Evolutionary conservation across 2,797 vertebrate genomes (phyloP).

Genomic region (Falco novaeseelandiae): DNA sequence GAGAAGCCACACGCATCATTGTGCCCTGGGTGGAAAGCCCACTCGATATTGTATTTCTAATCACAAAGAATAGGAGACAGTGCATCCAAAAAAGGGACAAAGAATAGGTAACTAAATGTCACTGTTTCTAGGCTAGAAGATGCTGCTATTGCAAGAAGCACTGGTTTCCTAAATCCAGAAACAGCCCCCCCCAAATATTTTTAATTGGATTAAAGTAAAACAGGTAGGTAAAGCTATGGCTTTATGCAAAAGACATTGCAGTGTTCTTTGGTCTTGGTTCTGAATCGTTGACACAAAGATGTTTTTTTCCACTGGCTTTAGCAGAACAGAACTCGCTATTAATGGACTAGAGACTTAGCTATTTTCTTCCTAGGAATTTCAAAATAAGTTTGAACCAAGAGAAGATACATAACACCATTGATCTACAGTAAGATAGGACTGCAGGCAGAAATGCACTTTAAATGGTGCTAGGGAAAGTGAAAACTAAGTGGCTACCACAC

Average conservation of each 20-base stretch:
- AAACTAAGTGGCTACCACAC: background rate
- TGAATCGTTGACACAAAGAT: background rate
- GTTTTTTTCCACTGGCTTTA: background rate
- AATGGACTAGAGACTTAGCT: background rate
- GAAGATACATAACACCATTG: background rate
- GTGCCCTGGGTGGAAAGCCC: background rate
- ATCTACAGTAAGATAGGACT: background rate
- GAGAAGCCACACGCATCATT: background rate
- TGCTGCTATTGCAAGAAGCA: background rate
- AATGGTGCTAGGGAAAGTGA: background rate
- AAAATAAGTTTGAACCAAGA: background rate
- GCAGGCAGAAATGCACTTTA: background rate
- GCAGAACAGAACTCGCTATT: background rate
- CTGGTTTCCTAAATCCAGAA: background rate
- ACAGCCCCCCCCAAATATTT: background rate
- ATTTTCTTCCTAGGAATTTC: background rate
- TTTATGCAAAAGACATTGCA: background rate
- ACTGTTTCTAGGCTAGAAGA: background rate
- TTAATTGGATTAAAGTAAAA: background rate
- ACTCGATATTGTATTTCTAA: rapidly evolving
- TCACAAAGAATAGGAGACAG: background rate
- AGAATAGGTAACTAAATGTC: background rate
- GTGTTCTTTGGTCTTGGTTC: background rate
- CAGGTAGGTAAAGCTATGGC: background rate
- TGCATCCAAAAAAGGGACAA: background rate